Conservation (phyloP, 2,113 vertebrate genomes). For the Aegypius monachus region DNA sequence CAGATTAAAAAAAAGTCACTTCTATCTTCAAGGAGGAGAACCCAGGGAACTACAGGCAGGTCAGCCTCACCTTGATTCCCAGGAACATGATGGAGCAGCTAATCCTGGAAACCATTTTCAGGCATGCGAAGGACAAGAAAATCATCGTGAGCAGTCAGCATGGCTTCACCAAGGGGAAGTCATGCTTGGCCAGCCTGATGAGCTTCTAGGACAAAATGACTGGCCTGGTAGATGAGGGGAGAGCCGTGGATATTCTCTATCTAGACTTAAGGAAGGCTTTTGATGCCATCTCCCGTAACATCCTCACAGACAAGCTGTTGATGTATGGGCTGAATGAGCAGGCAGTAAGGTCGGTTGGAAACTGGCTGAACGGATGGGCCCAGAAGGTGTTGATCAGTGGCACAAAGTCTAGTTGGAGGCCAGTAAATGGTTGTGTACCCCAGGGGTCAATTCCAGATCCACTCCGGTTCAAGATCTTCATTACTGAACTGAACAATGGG, state of each 20-base stretch:
- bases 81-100: background rate
- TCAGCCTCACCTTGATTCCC: background rate
- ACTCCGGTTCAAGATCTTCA: background rate
- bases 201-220: background rate
- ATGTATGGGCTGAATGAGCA: background rate
- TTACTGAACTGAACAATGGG: background rate
- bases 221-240: background rate
- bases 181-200: background rate
- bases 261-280: background rate
- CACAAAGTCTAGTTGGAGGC: background rate
- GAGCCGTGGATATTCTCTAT: background rate
- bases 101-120: background rate
- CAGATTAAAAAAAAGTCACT: background rate
- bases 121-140: background rate
- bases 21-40: background rate
- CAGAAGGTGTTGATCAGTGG: background rate
- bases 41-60: background rate
- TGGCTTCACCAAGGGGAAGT: background rate
- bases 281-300: background rate
- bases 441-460: background rate
- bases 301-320: background rate
- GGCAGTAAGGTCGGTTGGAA: background rate
- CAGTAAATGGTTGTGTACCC: background rate
- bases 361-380: fast-evolving
- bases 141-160: background rate